Conservation (phyloP, 2,113 vertebrate species). For the Prunella himalayana region DNA sequence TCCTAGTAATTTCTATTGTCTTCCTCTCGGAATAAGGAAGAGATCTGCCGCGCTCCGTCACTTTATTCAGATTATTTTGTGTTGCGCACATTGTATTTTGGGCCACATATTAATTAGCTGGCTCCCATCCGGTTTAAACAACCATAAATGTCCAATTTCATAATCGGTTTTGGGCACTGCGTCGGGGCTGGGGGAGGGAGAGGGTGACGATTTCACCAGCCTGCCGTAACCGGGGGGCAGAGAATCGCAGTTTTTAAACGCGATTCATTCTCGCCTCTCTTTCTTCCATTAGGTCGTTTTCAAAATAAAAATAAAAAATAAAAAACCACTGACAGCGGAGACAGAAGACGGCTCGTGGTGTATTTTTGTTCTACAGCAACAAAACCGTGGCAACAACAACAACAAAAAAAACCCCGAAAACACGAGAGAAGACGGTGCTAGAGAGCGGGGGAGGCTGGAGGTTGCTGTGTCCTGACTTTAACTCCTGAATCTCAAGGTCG, state of each 20-base stretch:
- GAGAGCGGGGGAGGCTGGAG: background rate
- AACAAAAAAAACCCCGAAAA: background rate
- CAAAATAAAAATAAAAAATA: background rate
- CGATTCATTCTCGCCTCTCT: background rate
- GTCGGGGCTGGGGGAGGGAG: background rate
- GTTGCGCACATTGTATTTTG: background rate
- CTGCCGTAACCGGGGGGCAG: background rate
- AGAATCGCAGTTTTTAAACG: background rate
- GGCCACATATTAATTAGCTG: background rate
- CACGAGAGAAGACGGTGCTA: background rate
- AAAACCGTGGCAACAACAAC: background rate
- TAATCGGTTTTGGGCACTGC: background rate
- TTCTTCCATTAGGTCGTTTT: background rate
- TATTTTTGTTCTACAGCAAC: background rate
- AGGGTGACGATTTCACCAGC: background rate
- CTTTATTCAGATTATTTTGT: background rate
- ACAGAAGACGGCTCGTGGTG: background rate
- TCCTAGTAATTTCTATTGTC: background rate
- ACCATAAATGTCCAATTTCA: background rate
- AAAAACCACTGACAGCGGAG: background rate
- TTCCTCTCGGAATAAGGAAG: background rate
- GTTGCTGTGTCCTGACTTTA: background rate
- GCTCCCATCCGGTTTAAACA: background rate
- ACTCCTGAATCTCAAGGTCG: slow-evolving; percentile 27
- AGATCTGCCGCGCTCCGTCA: background rate